Base-by-base conservation (phyloP, 2,113 vertebrate genomes). In the Arvicanthis niloticus region DNA sequence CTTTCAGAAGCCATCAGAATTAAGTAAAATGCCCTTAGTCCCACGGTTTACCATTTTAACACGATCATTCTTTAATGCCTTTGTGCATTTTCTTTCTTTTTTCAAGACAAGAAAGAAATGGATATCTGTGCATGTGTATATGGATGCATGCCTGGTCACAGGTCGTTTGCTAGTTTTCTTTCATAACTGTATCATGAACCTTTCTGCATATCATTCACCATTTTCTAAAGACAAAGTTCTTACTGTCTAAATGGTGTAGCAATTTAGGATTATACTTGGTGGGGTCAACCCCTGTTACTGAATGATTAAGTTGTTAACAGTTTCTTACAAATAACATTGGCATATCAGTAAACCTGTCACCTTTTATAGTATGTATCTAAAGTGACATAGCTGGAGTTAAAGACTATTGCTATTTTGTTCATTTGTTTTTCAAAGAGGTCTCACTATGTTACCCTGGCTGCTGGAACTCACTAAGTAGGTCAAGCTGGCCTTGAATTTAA, bases 321-420 rank as follows among this genome's bases (percentile, higher is more conserved):
- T 70, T 92, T 93, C 65, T 77, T 96, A 24, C 76, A 78, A 94
- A 60, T 81, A 95, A 82, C 58, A 75, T n/a, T 22, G 76, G 7
- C 73, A 56, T 56, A 62, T 53, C 42, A 26, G 68, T 87, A 42
- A 78, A 56, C 94, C 45, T 70, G 26, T 48, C 67, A 5, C 22
- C 22, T 75, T 78, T 87, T 89, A 75, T 1, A 70, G 5, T 17
- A 22, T 48, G 3, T 82, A 56, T n/a, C 26, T 75, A 40, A 70
- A 29, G 37, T 89, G 15, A 75, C 76, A 89, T 86, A 92, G 91
- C 1, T 0, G 37, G 4, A 15, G 62, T 40, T 92, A 80, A 91
- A 93, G 42, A 15, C 37, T 40, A n/a, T 81, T 13, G 21, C 34
- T 87, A 60, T 42, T 93, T 95, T 91, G 12, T 45, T 48, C 45